These are phyloP conservation scores for Drosophila picticornis DNA, from an alignment of 2,888 invertebrate species.

Conservation along the genomic window DNA sequence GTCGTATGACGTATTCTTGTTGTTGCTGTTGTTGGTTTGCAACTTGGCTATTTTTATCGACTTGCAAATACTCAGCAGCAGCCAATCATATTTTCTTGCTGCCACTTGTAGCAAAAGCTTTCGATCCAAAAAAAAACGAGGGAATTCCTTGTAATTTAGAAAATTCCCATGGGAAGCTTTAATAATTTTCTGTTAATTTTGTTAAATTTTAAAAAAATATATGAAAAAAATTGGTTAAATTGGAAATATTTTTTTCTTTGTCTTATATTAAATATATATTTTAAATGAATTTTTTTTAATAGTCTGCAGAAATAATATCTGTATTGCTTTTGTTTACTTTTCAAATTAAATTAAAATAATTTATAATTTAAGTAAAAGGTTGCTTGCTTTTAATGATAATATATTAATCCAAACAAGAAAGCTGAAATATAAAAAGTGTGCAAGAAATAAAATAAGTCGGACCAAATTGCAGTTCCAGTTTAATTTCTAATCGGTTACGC, in stretches of 20 bases:
- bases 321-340: background rate
- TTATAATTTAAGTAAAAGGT: background rate
- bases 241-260: background rate
- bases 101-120: background rate
- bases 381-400: background rate
- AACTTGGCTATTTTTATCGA: background rate
- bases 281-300: background rate
- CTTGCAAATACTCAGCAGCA: background rate
- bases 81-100: background rate
- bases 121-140: background rate
- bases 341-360: background rate
- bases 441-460: background rate
- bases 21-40: background rate
- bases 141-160: background rate
- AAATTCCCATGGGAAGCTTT: background rate
- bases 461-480: background rate
- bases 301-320: background rate
- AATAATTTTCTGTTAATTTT: background rate
- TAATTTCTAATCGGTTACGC: background rate
- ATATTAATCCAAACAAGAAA: background rate
- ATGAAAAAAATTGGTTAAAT: background rate
- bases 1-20: background rate
- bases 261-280: background rate
- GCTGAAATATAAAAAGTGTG: background rate
- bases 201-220: background rate